These are phyloP conservation scores for Sicus ferrugineus DNA, from an alignment of 2,888 invertebrate species.

Conservation along the genomic window DNA sequence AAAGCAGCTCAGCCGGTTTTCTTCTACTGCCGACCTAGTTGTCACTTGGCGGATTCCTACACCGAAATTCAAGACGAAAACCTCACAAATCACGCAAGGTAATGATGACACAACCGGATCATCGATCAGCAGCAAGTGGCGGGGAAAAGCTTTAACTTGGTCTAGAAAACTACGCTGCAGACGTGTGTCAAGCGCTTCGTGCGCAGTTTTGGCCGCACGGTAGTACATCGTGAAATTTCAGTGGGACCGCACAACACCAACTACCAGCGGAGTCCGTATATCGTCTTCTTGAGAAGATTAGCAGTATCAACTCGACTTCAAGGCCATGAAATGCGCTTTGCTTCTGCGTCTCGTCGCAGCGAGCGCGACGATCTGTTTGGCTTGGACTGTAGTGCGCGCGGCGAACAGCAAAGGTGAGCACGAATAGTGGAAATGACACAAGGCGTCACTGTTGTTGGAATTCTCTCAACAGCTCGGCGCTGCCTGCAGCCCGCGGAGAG, in stretches of 20 bases:
- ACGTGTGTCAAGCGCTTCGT: neutral
- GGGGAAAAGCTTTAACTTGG: conserved; percentile 4
- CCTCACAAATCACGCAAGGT: too few relatives aligned
- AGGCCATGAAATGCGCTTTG: conserved; percentile 5
- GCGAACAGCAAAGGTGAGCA: conserved; percentile 19
- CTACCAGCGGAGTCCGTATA: neutral
- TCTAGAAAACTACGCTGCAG: neutral
- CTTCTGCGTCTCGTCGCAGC: neutral
- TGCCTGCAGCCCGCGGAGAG: conserved; percentile 72
- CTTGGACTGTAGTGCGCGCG: neutral
- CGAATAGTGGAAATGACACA: neutral
- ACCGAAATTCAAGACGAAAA: too few relatives aligned
- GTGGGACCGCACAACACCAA: neutral
- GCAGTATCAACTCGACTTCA: neutral
- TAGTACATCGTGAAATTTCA: conserved; percentile 18
- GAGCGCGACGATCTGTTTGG: neutral
- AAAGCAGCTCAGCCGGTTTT: too few relatives aligned
- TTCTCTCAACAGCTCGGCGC: conserved; percentile 30
- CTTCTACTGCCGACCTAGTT: too few relatives aligned
- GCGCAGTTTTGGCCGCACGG: neutral
- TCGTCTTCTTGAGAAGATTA: neutral
- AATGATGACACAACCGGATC: too few relatives aligned
- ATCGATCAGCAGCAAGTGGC: neutral
- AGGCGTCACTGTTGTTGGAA: conserved; percentile 1
- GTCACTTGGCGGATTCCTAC: too few relatives aligned